Conservation (phyloP, 2,888 invertebrate genomes). For the Drosophila hawaiiensis region DNA sequence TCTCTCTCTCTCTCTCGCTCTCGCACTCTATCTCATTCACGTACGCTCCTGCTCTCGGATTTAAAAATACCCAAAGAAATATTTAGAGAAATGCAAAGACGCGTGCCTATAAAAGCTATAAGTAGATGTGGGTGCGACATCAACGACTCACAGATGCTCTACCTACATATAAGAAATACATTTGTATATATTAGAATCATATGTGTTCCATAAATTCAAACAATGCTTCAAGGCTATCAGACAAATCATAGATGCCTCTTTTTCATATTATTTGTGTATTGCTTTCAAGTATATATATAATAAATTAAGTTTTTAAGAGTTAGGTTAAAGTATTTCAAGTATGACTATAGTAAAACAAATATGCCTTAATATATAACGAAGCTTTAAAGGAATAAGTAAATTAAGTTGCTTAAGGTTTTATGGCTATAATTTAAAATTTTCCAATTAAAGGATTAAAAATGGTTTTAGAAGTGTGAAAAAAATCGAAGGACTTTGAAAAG, state of each 20-base stretch:
- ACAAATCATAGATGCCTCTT: background rate
- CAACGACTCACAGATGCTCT: conserved; percentile 20
- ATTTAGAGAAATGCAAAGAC: conserved; percentile 40
- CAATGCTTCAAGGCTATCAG: background rate
- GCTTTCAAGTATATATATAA: background rate
- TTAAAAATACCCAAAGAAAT: conserved; percentile 51
- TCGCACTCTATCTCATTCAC: background rate
- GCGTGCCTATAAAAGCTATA: conserved; percentile 48
- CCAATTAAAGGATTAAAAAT: background rate
- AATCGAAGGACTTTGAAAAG: conserved; percentile 1
- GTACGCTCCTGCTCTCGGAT: conserved; percentile 8
- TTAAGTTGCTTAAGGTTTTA: background rate
- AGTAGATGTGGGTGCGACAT: background rate
- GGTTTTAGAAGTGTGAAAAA: background rate
- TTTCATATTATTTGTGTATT: too few species aligned
- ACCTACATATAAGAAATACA: background rate
- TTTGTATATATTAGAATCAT: background rate
- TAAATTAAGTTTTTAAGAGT: background rate
- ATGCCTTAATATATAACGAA: background rate
- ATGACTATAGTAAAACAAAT: background rate
- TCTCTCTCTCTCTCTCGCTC: background rate
- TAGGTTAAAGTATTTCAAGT: background rate
- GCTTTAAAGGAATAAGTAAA: background rate
- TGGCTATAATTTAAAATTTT: background rate
- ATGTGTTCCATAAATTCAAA: background rate